Base-by-base conservation (phyloP, 2,113 vertebrate species). In the Malurus alboscapulatus region DNA sequence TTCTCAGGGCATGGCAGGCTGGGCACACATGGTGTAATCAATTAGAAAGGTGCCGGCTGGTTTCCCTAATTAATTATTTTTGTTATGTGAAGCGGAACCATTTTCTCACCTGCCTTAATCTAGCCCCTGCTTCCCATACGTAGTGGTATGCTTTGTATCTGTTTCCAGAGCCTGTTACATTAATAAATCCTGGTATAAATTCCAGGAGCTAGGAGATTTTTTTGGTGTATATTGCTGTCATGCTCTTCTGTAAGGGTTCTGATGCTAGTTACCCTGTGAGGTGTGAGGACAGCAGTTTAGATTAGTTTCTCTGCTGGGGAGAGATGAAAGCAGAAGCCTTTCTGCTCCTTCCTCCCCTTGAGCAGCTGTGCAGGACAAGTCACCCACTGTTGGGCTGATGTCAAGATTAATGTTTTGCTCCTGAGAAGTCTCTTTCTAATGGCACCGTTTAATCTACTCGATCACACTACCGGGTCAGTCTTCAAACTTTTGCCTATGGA, bases 61-160 rank as follows among this genome's bases (percentile, higher is more conserved):
- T 80, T 87, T 88, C 77, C 62, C 50, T 53, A n/a, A 82, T 44
- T 85, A 45, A 91, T 92, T 95, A 66, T 84, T 87, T 93, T 83
- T 89, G 77, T 72, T 92, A 61, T 17, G 22, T 79, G 71, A 38
- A 84, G 81, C 4, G 2, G 81, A 93, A 91, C 71, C 7, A 10
- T 79, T 73, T 85, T 79, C 51, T 90, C 20, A 42, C 27, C 40
- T 79, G 45, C 27, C 17, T 61, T 69, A 59, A 58, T 68, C 24
- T 57, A 51, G 27, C 16, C 34, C 8, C 40, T 54, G 48, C 24
- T 94, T 92, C 83, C 83, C 71, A 32, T 2, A 73, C 62, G 58
- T 54, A 66, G 25, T 29, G n/a, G 17, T 65, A 5, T 12, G 9
- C 42, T 77, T 92, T 36, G 42, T 65, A 34, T 45, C 74, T 75